Evolutionary conservation across 2,113 vertebrate species (phyloP).

Genomic region (Diadophis punctatus): DNA sequence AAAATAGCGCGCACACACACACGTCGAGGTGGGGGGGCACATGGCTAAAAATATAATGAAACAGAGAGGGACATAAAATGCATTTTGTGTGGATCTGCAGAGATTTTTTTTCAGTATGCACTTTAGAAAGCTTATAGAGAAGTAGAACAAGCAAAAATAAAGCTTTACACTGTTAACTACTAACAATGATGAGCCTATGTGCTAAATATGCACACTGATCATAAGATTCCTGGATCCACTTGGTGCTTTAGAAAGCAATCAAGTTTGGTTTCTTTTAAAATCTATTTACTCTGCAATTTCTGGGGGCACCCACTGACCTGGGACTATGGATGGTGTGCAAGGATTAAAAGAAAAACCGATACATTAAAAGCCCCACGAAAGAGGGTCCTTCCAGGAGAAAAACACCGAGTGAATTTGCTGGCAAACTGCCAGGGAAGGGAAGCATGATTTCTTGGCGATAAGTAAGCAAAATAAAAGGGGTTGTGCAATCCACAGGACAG

Average conservation of each 20-base stretch:
- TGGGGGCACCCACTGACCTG: not conserved
- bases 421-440: not conserved
- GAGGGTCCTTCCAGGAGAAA: not conserved
- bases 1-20: not conserved
- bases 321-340: not conserved
- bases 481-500: not conserved
- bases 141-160: not conserved
- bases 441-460: not conserved
- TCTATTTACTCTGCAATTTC: not conserved
- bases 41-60: constrained; percentile 51
- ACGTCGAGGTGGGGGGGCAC: not conserved
- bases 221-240: not conserved
- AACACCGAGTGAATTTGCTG: not conserved
- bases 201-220: not conserved
- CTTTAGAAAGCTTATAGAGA: not conserved
- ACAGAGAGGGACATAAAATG: constrained; percentile 12
- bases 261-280: not conserved
- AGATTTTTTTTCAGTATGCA: not conserved
- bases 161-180: not conserved
- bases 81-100: not conserved
- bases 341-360: not conserved
- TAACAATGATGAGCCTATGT: not conserved
- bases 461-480: not conserved
- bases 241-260: not conserved
- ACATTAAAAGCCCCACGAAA: not conserved